Conservation (phyloP, 2,888 invertebrate genomes). For the Dyspetes luteomarginatus region DNA sequence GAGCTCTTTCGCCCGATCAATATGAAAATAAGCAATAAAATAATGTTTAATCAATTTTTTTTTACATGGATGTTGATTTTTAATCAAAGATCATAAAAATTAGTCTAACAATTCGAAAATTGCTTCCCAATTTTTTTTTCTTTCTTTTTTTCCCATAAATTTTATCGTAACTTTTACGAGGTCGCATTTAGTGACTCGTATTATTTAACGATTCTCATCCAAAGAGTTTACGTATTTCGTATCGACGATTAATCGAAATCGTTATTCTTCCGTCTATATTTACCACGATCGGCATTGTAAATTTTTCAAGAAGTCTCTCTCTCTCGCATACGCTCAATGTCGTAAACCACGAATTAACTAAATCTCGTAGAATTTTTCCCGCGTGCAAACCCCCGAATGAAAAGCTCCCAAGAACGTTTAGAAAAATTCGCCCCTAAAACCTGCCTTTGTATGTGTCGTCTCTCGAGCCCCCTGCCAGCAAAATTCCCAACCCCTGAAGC, state of each 20-base stretch:
- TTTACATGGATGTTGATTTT: no score
- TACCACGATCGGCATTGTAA: neutral
- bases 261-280: neutral
- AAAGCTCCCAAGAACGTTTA: conserved; percentile 24
- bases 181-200: neutral
- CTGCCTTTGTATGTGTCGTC: conserved; percentile 34
- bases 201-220: neutral
- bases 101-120: no score
- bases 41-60: no score
- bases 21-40: no score
- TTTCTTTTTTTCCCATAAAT: neutral
- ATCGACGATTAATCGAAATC: neutral
- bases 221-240: neutral
- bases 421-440: conserved; percentile 10
- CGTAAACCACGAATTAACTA: conserved; percentile 27
- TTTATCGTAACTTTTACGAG: neutral
- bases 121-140: no score
- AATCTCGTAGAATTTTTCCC: conserved; percentile 37
- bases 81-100: no score
- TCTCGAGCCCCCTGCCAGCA: conserved; percentile 83
- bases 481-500: conserved; percentile 81
- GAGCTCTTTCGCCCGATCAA: no score
- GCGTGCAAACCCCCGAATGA: conserved; percentile 31
- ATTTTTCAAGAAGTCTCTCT: neutral
- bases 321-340: conserved; percentile 27